Evolutionary conservation across 2,888 invertebrate genomes (phyloP), one percentile per base, ranked within the genome.

Genomic region (Toxonevra muliebris): DNA sequence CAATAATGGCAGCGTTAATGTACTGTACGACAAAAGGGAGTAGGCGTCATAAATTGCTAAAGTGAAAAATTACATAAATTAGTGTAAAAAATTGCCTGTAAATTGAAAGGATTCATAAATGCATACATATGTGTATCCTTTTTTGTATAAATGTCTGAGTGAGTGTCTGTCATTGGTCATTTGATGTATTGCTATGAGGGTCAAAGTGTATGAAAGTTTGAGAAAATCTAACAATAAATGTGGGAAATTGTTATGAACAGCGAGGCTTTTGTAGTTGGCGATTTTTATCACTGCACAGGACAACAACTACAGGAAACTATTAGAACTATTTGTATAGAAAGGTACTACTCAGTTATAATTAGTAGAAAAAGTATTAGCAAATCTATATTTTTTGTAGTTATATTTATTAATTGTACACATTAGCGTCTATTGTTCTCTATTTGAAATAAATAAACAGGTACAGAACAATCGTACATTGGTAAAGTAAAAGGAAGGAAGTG

Each of bases 41-140:
- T 66, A 66, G 61, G 64, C 65, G 69, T 66, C 63, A 69, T 69
- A 69, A 66, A 69, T 71, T 57, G 66, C 40, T 65, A 69, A 71
- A 71, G 71, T 71, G 71, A 71, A 71, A 71, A 71, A 71, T 69
- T 71, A 71, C 71, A 69, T 69, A 69, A 71, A 69, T 71, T 69
- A 65, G 58, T 69, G 20, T 15, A 19, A 42, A 53, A 40, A 66
- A 66, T 15, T 43, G 41, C 41, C 40, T 66, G 68, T 70, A 66
- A 69, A 66, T 69, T 67, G 69, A 67, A 71, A 71, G 70, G 71
- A 71, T 71, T 71, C 69, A 69, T 66, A 30, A 59, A 20, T 48
- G 5, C 48, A 48, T 11, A n/a, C 48, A 48, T 48, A 30, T 30
- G 30, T 30, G 30, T 30, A 30, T 30, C 30, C 30, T 30, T 30